Base-by-base conservation (phyloP, 2,113 vertebrate genomes). In the Patagioenas fasciata region DNA sequence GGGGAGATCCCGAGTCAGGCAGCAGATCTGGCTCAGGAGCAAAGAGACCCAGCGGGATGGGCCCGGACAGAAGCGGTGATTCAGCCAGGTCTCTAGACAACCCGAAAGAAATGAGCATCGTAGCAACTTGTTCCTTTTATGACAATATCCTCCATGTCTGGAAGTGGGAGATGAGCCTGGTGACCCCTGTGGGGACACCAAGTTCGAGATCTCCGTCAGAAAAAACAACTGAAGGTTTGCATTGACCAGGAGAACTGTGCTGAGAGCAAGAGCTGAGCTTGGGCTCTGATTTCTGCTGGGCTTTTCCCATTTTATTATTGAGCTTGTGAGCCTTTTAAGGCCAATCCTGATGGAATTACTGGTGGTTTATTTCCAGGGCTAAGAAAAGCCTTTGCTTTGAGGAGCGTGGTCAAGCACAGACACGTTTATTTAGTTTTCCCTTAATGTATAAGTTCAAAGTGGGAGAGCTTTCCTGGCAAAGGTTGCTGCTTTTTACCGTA, bases 51-150 rank as follows among this genome's bases (percentile, higher is more conserved):
- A 32, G 15, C 1, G 28, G 86, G n/a, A 28, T 4, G 17, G 44
- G 72, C 15, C 38, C 54, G 31, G 84, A 83, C 25, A 54, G 77
- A 40, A 67, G 82, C 0, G 0, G 62, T 6, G 78, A 78, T 20
- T 32, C 88, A 4, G 31, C 67, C 40, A 74, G 32, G 15, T 34
- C 88, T 8, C 40, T 44, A 20, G 92, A 93, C 42, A 85, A 60
- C 10, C 62, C 61, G 10, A 80, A 38, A 11, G 85, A 96, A 24
- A 70, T 3, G 40, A 98, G 90, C 93, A 96, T 99, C 50, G 91
- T 99, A 36, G 99, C 99, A 2, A 99, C 98, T 32, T 99, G 99
- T 91, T 99, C 99, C 2, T 99, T 99, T 95, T 99, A 99, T 17
- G 98, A 99, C 95, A 99, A 99, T 20, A 98, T 98, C 87, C 98